Percentiles rank a stretch among this genome's conserved stretches.
Evolutionary conservation across 2,888 invertebrate species (phyloP).

Genomic region (Troglohyphantes excavatus): DNA sequence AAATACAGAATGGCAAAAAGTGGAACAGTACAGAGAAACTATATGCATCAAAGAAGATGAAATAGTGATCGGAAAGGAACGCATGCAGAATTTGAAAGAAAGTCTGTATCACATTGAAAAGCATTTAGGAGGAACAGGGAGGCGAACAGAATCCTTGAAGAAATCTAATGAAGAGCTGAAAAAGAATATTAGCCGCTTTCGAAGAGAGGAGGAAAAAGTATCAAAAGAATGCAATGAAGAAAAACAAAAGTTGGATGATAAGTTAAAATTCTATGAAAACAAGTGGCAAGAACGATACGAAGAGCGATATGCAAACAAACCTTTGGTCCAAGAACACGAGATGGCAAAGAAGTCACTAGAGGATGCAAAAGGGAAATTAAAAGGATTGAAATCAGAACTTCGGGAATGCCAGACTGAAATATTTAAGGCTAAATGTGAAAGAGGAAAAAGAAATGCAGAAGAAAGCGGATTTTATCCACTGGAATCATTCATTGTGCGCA

Average conservation of each 20-base stretch:
- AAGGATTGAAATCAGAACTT: conserved; percentile 23
- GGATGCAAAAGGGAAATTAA: conserved; percentile 18
- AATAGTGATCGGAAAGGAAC: background rate
- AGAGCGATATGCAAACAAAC: conserved; percentile 15
- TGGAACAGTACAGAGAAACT: conserved; percentile 8
- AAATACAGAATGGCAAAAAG: conserved; percentile 24
- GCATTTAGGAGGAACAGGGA: background rate
- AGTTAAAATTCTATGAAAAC: background rate
- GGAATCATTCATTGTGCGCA: conserved; percentile 26
- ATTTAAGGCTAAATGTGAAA: conserved; percentile 65
- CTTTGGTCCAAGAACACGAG: conserved; percentile 30
- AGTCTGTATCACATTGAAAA: background rate
- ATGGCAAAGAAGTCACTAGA: background rate
- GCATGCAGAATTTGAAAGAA: conserved; percentile 8
- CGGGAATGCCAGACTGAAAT: conserved; percentile 49
- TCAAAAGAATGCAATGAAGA: background rate
- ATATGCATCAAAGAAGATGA: background rate
- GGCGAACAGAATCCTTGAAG: conserved; percentile 4
- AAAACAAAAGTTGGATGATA: background rate
- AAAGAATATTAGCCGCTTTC: background rate
- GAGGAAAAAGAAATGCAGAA: conserved; percentile 55
- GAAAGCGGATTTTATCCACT: conserved; percentile 65
- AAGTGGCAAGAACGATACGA: conserved; percentile 59
- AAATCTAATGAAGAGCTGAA: conserved; percentile 26
- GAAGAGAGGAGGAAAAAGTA: conserved; percentile 2